Base-by-base conservation (phyloP, 2,797 vertebrate genomes). In the Hydrocynus forskahlii region DNA sequence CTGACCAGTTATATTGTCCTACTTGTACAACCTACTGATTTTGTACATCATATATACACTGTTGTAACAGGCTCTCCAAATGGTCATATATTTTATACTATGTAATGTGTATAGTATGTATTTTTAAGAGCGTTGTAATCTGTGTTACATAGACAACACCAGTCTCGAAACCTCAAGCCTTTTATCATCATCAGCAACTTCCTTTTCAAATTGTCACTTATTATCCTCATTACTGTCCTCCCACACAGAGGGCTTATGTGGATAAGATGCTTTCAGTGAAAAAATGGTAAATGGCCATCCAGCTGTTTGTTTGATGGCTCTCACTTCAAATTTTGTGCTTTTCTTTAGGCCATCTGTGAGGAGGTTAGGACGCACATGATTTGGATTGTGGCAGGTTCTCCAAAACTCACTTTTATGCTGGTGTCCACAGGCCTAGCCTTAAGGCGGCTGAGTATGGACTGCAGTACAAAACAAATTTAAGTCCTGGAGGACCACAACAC, bases 211-310 rank as follows among this genome's bases (percentile, higher is more conserved):
- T 35, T 35, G 70, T 55, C 52, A 72, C 16, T 55, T 50, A 72
- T 72, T 72, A 50, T 55, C 48, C 17, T 72, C 52, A 72, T 72
- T 55, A 54, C 52, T 72, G 70, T 72, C 48, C 52, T 35, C 25
- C 48, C 70, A 35, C 48, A 9, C 48, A 55, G 25, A 55, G n/a
- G 17, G 50, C 38, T 55, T 38, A 29, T 8, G 6, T 29, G 23
- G 23, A 13, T 13, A 71, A 55, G 70, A 72, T 55, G 48, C 23
- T 7, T 71, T 71, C 25, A 16, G 52, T 52, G 45, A 16, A 25
- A 54, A 12, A 54, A 14, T 48, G 69, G 19, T 38, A 40, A 40
- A 19, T 2, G 9, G 23, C 62, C 23, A 66, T 6, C 14, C 16
- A 38, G 25, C 19, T 13, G 16, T 64, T 64, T 64, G 62, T 17